Evolutionary conservation across 2,888 invertebrate genomes (phyloP).

Genomic region (Metellina segmentata): DNA sequence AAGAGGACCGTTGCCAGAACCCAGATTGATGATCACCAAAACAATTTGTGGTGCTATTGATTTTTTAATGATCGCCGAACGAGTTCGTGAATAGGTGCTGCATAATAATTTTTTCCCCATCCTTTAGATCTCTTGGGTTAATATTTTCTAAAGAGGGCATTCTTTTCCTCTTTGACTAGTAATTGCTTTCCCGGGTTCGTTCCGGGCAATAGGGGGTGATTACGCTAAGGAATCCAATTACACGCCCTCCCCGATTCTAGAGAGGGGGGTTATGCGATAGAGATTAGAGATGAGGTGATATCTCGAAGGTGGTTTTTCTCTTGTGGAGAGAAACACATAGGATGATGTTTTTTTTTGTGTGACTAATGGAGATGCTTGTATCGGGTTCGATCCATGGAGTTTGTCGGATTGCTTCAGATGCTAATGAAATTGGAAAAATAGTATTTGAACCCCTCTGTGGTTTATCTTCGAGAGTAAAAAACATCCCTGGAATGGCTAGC

Average conservation of each 20-base stretch:
- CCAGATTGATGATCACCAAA: constrained; percentile 39
- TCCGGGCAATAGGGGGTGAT: neutral
- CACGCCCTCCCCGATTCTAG: neutral
- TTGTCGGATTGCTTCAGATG: no score
- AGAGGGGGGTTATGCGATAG: no score
- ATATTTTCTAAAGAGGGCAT: neutral
- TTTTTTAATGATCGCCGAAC: constrained; percentile 41
- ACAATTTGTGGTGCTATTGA: constrained; percentile 59
- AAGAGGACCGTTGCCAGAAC: neutral
- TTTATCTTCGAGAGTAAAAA: no score
- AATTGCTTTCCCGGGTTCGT: constrained; percentile 17
- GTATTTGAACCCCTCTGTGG: no score
- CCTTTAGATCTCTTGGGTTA: constrained; percentile 4
- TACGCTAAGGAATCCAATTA: constrained; percentile 8
- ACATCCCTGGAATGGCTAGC: no score
- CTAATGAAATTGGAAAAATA: no score
- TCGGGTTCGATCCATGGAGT: neutral
- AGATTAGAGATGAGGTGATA: neutral
- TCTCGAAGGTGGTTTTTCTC: no score
- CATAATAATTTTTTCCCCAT: neutral
- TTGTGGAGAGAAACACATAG: no score
- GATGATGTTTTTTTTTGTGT: no score
- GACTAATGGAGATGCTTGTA: neutral
- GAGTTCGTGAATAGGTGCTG: neutral
- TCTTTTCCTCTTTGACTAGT: neutral